Percentiles rank a stretch among this genome's conserved stretches.
Evolutionary conservation across 2,113 vertebrate genomes (phyloP).

Genomic region (Lathamus discolor): DNA sequence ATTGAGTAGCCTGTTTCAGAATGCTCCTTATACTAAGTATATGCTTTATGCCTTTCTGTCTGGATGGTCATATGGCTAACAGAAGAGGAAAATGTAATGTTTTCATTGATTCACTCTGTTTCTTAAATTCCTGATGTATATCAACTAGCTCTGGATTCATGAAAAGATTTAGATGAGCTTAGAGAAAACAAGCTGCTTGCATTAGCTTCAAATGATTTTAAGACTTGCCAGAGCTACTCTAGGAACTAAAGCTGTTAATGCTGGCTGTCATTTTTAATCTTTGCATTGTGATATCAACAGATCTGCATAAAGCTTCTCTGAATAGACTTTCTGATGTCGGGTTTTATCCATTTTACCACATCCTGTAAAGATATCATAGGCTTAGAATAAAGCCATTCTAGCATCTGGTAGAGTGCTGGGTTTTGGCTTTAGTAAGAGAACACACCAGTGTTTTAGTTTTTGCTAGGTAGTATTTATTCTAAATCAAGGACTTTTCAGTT

Average conservation of each 20-base stretch:
- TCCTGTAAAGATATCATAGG: not conserved
- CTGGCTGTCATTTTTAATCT: not conserved
- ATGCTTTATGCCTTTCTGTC: not conserved
- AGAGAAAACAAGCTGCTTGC: not conserved
- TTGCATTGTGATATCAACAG: not conserved
- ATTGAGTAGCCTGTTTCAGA: not conserved
- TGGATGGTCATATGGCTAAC: not conserved
- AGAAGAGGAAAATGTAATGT: not conserved
- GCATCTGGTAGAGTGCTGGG: not conserved
- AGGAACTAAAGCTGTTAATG: not conserved
- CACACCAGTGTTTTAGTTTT: not conserved
- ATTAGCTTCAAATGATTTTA: not conserved
- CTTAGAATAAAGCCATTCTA: not conserved
- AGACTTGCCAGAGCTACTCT: not conserved
- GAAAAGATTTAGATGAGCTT: not conserved
- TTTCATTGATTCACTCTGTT: not conserved
- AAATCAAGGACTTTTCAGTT: not conserved
- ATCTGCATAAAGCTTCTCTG: not conserved
- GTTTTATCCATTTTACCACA: not conserved
- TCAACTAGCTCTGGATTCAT: not conserved
- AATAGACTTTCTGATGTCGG: not conserved
- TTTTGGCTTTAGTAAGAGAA: not conserved
- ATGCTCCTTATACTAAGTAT: not conserved
- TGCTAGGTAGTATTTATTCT: not conserved
- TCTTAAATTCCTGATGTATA: not conserved